Evolutionary conservation across 1,140 invertebrate genomes (phyloP).

Genomic region (Psilanteris sp.): DNA sequence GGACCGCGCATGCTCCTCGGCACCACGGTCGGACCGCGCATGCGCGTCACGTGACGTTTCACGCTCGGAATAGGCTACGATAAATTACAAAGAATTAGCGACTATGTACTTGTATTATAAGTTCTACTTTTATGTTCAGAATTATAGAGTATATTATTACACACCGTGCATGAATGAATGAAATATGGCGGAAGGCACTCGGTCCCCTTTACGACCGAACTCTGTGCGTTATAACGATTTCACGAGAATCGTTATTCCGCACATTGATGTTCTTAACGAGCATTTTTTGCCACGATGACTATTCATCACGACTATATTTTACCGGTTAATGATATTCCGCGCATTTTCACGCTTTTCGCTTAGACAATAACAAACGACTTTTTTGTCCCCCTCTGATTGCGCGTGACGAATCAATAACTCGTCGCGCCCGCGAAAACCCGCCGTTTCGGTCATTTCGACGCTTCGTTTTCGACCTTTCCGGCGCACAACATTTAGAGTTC

Average conservation of each 20-base stretch:
- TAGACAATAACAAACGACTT: conserved; percentile 48
- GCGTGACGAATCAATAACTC: conserved; percentile 48
- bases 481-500: too few species aligned
- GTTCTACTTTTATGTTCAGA: conserved; percentile 65
- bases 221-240: conserved; percentile 74
- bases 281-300: conserved; percentile 77
- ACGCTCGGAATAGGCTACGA: conserved; percentile 56
- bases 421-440: too few species aligned
- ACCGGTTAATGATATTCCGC: conserved; percentile 50
- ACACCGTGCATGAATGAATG: conserved; percentile 68
- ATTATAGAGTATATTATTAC: conserved; percentile 66
- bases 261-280: conserved; percentile 74
- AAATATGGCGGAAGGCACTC: conserved; percentile 75
- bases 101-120: conserved; percentile 67
- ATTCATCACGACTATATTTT: conserved; percentile 61
- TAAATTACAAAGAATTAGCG: conserved; percentile 64
- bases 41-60: conserved; percentile 50
- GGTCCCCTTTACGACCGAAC: conserved; percentile 80
- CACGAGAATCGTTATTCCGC: conserved; percentile 71
- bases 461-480: too few species aligned
- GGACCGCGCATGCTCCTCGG: too few species aligned
- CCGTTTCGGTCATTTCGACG: too few species aligned
- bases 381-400: conserved; percentile 35
- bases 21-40: too few species aligned
- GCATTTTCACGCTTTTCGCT: conserved; percentile 62